Base-by-base conservation (phyloP, 2,797 vertebrate species). In the Phylloscopus collybita region DNA sequence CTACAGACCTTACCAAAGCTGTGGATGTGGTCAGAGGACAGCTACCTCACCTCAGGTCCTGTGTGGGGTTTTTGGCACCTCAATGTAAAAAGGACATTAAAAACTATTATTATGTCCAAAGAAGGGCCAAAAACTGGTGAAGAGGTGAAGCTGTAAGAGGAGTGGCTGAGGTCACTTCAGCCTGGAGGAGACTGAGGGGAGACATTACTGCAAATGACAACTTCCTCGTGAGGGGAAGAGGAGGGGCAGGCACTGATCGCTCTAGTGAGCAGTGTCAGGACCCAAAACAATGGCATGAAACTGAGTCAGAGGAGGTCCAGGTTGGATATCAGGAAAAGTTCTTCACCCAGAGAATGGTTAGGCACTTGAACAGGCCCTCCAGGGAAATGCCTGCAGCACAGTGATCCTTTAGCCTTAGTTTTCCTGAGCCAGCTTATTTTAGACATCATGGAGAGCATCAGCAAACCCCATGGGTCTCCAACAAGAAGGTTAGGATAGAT, bases 171-270 rank as follows among this genome's bases (percentile, higher is more conserved):
- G 45, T 53, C 47, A 29, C 29, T 23, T 45, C 22, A 45, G 8
- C 11, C 53, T 47, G 45, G 25, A 54, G 21, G 11, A 62, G 51
- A 29, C 25, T 30, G 44, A 60, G 16, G 26, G 9, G 30, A 62
- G 26, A 34, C 10, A 11, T 47, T 18, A 30, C 4, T 0, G 0
- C 8, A 53, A 14, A 3, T 29, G 25, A 29, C 16, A 66, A 18
- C 25, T 45, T 66, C 40, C 16, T 40, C 0, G 0, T 45, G 38
- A 51, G n/a, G 6, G 23, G 19, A 80, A 45, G 23, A 51, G 27
- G 16, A 64, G 23, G 5, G 14, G 14, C 38, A 73, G 45, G 1
- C 20, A 30, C 16, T 21, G 29, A n/a, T 21, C 10, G 4, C 10
- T 51, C 22, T 18, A 23, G 20, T 40, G 29, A 40, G 5, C n/a